Evolutionary conservation across 2,797 vertebrate species (phyloP).

Genomic region (Scolopax bukidnonensis): DNA sequence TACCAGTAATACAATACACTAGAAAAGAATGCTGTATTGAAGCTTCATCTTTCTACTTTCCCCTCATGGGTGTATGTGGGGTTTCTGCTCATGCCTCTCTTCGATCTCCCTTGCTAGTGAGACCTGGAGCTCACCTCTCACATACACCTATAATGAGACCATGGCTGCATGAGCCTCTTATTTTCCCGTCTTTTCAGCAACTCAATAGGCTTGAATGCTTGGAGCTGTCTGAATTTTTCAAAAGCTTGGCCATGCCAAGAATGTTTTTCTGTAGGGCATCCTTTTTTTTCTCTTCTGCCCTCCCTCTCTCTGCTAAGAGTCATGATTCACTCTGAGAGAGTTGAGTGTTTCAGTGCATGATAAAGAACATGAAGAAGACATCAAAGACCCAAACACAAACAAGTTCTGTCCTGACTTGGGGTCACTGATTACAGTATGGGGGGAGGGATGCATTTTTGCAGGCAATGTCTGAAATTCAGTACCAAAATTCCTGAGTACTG

Average conservation of each 20-base stretch:
- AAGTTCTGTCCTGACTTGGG: neutral
- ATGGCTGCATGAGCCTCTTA: neutral
- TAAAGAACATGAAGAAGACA: neutral
- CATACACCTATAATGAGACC: neutral
- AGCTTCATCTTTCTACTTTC: neutral
- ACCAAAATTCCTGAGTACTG: neutral
- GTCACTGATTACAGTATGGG: neutral
- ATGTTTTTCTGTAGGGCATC: neutral
- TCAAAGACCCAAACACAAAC: neutral
- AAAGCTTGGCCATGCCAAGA: neutral
- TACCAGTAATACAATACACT: neutral
- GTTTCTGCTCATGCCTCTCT: neutral
- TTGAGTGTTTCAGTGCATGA: neutral
- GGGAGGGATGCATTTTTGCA: neutral
- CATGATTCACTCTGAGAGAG: neutral
- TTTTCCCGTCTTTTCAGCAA: neutral
- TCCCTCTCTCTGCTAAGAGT: neutral
- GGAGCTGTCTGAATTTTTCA: slow-evolving; percentile 12
- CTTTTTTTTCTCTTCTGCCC: neutral
- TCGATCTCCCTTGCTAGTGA: neutral
- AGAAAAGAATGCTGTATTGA: neutral
- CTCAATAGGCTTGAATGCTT: neutral
- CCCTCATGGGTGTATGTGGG: neutral
- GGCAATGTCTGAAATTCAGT: neutral
- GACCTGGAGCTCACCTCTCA: neutral